Evolutionary conservation across 2,113 vertebrate genomes (phyloP), one percentile per base, ranked within the genome.

Genomic region (Alethe castanea): DNA sequence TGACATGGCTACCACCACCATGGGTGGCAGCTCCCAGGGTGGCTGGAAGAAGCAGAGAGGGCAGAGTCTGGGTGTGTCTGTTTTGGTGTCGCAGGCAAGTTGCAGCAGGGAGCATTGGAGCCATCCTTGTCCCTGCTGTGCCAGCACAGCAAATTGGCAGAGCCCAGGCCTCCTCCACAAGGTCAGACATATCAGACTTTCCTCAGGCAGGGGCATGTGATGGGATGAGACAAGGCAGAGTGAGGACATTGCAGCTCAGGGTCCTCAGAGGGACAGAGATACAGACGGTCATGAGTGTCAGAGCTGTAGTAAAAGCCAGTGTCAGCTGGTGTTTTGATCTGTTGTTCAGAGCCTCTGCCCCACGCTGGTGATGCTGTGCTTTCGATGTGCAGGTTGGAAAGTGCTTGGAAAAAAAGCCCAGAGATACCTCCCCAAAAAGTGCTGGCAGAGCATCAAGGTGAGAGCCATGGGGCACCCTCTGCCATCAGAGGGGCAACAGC

Each of bases 1-100:
- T 16, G 8, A 36, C 5, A 1, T 0, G 3, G 44, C 20, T 29
- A 28, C 61, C 0, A 0, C 31, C 29, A n/a, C 15, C 19, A 13
- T 1, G 53, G 28, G 29, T 60, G 38, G 40, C 35, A 74, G 61
- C 47, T 83, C 47, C 35, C 25, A 56, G 71, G 25, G n/a, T 6
- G 33, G 14, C 44, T 50, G 29, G 53, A 72, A 81, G 19, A 44
- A 81, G 81, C 70, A 60, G 81, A 64, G 57, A 64, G 52, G 35
- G 76, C 36, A 65, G 76, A 77, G 48, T 56, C 71, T 28, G 47
- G 67, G 53, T 45, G 25, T 26, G 19, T 71, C 42, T 47, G 38
- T 77, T 77, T 70, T 57, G 72, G 64, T 78, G 88, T 71, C 4
- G 2, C 64, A 76, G 47, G 79, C 48, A 33, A 8, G 35, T 50